phyloP scores from a whole-genome alignment of 2,888 invertebrate genomes.

The Cataglyphis cursor region DNA sequence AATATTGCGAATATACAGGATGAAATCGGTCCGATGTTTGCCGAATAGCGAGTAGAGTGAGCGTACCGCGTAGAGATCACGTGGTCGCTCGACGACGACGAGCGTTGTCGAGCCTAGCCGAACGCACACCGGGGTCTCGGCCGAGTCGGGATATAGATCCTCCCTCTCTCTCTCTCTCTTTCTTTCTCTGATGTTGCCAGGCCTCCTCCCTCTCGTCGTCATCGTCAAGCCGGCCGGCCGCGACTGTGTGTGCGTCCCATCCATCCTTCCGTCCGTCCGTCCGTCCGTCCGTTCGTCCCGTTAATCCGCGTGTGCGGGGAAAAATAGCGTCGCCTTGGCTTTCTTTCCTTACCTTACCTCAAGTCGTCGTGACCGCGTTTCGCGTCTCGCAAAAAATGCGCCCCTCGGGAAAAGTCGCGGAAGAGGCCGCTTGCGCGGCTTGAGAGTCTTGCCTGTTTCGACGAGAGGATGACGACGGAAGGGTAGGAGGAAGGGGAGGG shows the following conservation, averaged over 20 bases:
- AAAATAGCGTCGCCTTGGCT: slow-evolving; percentile 78
- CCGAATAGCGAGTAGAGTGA: slow-evolving; percentile 74
- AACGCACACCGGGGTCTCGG: slow-evolving; percentile 49
- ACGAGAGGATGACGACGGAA: slow-evolving; percentile 7
- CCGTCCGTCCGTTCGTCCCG: slow-evolving; percentile 32
- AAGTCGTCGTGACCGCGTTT: slow-evolving; percentile 68
- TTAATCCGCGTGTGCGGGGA: slow-evolving; percentile 59
- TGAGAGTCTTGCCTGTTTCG: no score
- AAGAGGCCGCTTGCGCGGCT: neutral
- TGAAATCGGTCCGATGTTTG: slow-evolving; percentile 75
- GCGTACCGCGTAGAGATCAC: slow-evolving; percentile 77
- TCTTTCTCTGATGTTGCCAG: slow-evolving; percentile 74
- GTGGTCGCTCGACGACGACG: slow-evolving; percentile 73
- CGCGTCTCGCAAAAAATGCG: slow-evolving; percentile 73
- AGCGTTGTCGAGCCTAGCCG: slow-evolving; percentile 50
- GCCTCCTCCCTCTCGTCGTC: slow-evolving; percentile 24
- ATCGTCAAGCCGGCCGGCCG: slow-evolving; percentile 68
- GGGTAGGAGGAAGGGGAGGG: neutral
- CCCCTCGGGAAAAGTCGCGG: slow-evolving; percentile 36
- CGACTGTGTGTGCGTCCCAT: slow-evolving; percentile 3
- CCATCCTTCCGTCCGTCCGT: neutral
- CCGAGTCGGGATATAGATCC: slow-evolving; percentile 75
- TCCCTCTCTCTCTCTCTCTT: slow-evolving; percentile 28
- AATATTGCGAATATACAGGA: slow-evolving; percentile 36
- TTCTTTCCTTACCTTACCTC: slow-evolving; percentile 66